phyloP scores from a whole-genome alignment of 2,113 vertebrate genomes.

The Notothenia rossii region DNA sequence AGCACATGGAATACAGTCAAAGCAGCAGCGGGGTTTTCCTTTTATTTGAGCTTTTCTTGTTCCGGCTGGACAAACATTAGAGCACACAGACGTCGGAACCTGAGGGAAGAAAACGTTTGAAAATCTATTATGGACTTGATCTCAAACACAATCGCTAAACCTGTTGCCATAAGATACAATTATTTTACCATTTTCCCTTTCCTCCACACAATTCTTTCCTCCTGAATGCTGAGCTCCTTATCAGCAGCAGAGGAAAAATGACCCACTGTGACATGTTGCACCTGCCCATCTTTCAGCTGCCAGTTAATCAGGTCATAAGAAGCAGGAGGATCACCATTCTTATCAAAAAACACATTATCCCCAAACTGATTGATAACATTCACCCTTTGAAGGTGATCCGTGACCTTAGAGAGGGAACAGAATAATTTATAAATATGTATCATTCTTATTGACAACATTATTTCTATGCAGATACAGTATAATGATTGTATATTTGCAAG shows the following conservation, averaged over 20 bases:
- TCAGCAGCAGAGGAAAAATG: constrained; percentile 66
- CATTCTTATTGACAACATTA: background rate
- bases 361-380: constrained; percentile 78
- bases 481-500: background rate
- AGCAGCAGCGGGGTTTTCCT: constrained; percentile 83
- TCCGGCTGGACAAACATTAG: constrained; percentile 75
- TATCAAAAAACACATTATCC: constrained; percentile 80
- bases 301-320: constrained; percentile 85
- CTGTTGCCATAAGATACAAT: background rate
- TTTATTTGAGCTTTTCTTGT: constrained; percentile 81
- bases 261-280: constrained; percentile 81
- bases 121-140: background rate
- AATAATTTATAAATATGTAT: background rate
- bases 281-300: constrained; percentile 80
- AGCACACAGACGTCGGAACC: constrained; percentile 79
- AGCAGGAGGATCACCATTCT: constrained; percentile 80
- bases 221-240: constrained; percentile 74
- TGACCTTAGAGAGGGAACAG: constrained; percentile 66
- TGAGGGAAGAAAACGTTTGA: constrained; percentile 20
- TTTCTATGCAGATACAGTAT: background rate
- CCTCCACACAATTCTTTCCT: constrained; percentile 78
- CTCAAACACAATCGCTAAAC: background rate
- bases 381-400: constrained; percentile 70
- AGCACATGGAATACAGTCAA: constrained; percentile 85
- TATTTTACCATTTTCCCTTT: constrained; percentile 68